Evolutionary conservation across 2,797 vertebrate genomes (phyloP).

Genomic region (Selene dorsalis): DNA sequence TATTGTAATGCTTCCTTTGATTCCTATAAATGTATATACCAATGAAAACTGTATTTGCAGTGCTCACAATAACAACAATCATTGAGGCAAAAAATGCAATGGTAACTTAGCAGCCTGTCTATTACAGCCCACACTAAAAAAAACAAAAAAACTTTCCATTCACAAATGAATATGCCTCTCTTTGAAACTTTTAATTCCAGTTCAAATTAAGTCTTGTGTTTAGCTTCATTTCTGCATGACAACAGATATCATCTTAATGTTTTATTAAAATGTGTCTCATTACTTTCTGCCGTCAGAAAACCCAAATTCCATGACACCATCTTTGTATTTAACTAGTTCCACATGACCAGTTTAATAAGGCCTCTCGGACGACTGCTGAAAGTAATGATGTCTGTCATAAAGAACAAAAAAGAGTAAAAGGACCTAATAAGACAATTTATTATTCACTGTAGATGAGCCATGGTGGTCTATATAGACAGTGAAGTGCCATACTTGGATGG

Average conservation of each 20-base stretch:
- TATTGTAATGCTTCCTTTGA: not conserved
- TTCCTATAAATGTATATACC: not conserved
- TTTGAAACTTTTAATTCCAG: not conserved
- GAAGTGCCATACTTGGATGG: not conserved
- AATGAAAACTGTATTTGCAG: not conserved
- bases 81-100: not conserved
- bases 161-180: not conserved
- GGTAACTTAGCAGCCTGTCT: not conserved
- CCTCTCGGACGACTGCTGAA: not conserved
- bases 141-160: not conserved
- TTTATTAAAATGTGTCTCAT: not conserved
- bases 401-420: not conserved
- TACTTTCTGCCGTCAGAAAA: not conserved
- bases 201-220: not conserved
- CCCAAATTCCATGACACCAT: no score
- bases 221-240: not conserved
- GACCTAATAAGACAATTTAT: not conserved
- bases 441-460: not conserved
- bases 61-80: not conserved
- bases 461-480: not conserved
- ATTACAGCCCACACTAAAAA: not conserved
- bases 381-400: not conserved
- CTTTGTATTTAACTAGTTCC: conserved; percentile 1
- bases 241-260: not conserved
- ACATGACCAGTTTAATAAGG: not conserved